phyloP scores from a whole-genome alignment of 2,888 invertebrate genomes.

The Dasysyrphus albostriatus region DNA sequence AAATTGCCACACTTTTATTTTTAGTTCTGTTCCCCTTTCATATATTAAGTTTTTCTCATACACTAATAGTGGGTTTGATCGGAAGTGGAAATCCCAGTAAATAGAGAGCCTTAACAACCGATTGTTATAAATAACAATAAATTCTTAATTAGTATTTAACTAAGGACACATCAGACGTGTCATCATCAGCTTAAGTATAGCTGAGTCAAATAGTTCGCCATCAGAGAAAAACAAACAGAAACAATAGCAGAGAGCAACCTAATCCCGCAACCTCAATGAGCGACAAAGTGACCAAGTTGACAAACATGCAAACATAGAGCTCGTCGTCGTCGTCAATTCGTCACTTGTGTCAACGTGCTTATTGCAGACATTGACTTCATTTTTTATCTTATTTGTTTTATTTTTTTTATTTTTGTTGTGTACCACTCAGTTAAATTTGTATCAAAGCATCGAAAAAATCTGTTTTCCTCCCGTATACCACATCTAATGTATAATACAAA shows the following conservation, averaged over 20 bases:
- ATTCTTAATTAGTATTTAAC: slow-evolving; percentile 68
- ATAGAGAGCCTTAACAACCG: slow-evolving; percentile 46
- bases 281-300: slow-evolving; percentile 60
- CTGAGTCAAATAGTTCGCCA: slow-evolving; percentile 31
- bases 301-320: slow-evolving; percentile 58
- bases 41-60: background rate
- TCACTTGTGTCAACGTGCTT: slow-evolving; percentile 72
- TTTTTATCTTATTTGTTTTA: slow-evolving; percentile 27
- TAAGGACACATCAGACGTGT: slow-evolving; percentile 44
- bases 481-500: slow-evolving; percentile 10
- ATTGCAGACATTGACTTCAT: slow-evolving; percentile 58
- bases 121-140: slow-evolving; percentile 62
- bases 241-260: slow-evolving; percentile 65
- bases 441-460: slow-evolving; percentile 46
- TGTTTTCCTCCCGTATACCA: slow-evolving; percentile 8
- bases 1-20: background rate
- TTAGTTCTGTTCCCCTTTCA: background rate
- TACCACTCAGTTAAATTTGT: slow-evolving; percentile 8
- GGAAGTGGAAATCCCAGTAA: slow-evolving; percentile 68
- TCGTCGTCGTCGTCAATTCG: slow-evolving; percentile 26
- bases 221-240: slow-evolving; percentile 62
- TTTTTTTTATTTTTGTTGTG: slow-evolving; percentile 20
- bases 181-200: slow-evolving; percentile 25
- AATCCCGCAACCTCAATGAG: slow-evolving; percentile 57
- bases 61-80: slow-evolving; percentile 18